Conservation (phyloP, 2,113 vertebrate genomes). For the Entomyzon cyanotis region DNA sequence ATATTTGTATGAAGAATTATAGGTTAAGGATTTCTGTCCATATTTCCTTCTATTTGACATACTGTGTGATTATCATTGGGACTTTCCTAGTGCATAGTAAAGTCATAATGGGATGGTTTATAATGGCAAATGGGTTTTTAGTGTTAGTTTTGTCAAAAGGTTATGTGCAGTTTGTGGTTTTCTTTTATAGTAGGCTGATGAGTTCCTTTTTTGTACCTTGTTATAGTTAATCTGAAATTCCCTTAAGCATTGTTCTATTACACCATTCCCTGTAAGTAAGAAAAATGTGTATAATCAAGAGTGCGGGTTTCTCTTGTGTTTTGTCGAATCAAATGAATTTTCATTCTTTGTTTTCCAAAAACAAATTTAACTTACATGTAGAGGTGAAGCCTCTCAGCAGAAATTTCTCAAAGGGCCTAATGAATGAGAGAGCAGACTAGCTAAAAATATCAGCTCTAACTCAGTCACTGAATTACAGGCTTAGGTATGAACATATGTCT, state of each 20-base stretch:
- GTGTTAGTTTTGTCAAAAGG: not conserved
- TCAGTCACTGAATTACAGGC: not conserved
- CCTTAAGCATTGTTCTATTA: not conserved
- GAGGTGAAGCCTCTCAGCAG: not conserved
- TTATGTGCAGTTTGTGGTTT: not conserved
- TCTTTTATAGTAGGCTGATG: not conserved
- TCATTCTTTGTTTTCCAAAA: conserved; percentile 1
- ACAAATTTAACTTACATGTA: not conserved
- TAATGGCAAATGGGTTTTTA: not conserved
- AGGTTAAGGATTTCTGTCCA: not conserved
- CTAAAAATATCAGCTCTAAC: not conserved
- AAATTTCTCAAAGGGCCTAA: not conserved
- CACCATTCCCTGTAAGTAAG: not conserved
- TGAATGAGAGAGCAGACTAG: not conserved
- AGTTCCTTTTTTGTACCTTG: not conserved
- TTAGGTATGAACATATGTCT: not conserved
- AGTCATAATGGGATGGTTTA: not conserved
- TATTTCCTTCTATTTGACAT: not conserved
- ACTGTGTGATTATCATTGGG: not conserved
- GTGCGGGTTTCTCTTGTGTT: not conserved
- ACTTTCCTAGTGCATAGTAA: not conserved
- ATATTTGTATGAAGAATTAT: not conserved
- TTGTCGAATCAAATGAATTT: not conserved
- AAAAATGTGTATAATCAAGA: not conserved
- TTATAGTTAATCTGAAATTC: not conserved